These are phyloP conservation scores for Hemaris fuciformis DNA, from an alignment of 2,888 invertebrate species.

Conservation along the genomic window DNA sequence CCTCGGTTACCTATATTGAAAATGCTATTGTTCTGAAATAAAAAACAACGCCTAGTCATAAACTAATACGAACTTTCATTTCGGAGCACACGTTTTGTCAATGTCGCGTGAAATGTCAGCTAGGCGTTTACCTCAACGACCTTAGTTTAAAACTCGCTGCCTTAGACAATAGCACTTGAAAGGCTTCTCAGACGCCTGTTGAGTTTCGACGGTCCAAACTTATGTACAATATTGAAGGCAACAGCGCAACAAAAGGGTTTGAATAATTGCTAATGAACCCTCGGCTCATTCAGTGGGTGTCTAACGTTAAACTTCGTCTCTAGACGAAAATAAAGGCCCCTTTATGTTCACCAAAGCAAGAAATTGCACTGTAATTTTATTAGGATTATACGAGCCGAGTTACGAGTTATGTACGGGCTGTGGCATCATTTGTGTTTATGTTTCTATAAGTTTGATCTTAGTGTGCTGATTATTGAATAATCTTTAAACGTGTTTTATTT, in stretches of 20 bases:
- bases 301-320: conserved; percentile 49
- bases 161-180: conserved; percentile 2
- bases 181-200: conserved; percentile 1
- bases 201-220: neutral
- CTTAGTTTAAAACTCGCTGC: neutral
- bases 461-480: neutral
- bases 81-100: neutral
- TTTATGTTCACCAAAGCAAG: conserved; percentile 13
- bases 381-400: neutral
- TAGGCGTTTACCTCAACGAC: neutral
- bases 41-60: neutral
- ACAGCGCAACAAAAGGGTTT: conserved; percentile 47
- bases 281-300: conserved; percentile 37
- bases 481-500: neutral
- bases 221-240: conserved; percentile 32
- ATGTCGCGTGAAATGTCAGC: neutral
- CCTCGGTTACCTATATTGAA: neutral
- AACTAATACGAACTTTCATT: neutral
- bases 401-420: neutral
- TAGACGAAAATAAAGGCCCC: conserved; percentile 24
- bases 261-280: conserved; percentile 57
- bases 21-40: neutral
- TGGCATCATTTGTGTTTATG: neutral
- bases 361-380: conserved; percentile 10
- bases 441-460: neutral